Evolutionary conservation across 2,888 invertebrate species (phyloP), one percentile per base, ranked within the genome.

Genomic region (Lycophotia porphyrea): DNA sequence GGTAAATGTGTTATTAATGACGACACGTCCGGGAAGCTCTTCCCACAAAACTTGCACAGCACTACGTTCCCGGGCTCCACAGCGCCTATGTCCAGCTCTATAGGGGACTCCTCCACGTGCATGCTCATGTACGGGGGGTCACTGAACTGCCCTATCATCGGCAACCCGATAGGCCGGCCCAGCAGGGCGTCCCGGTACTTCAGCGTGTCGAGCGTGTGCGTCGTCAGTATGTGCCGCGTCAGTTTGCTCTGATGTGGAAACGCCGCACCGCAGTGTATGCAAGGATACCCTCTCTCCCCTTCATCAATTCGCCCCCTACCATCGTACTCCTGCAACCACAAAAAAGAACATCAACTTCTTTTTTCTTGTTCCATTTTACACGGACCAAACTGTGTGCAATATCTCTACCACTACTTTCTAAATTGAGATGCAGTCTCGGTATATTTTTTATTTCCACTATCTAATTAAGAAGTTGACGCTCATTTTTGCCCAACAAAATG

Each of bases 271-370:
- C 98, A 98, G 97, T 98, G 98, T 97, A 98, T 98, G 97, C 98
- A 98, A 93, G 98, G 97, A 97, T 97, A 98, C 92, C 97, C 97
- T 90, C 96, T 93, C 88, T 94, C 96, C 93, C 95, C 95, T 82
- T 95, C 96, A 86, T 95, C 96, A 93, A 94, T 93, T 91, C 96
- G 92, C 91, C 93, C 96, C 95, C 96, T 95, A 95, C 95, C 97
- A 97, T 98, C 97, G 97, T 98, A 97, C 97, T 98, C 98, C 98
- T 98, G 98, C 98, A 98, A 98, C 98, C 98, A 98, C 96, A 96
- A 96, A 96, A 94, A 96, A 97, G 97, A 97, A 97, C 98, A 98
- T 98, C 98, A 98, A 98, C 98, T 98, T 98, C 98, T 98, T 98
- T 98, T 97, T 95, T 96, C 93, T 94, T 94, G 94, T 93, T 93